Conservation (phyloP, 2,888 invertebrate species). For the Drosophila formosana region DNA sequence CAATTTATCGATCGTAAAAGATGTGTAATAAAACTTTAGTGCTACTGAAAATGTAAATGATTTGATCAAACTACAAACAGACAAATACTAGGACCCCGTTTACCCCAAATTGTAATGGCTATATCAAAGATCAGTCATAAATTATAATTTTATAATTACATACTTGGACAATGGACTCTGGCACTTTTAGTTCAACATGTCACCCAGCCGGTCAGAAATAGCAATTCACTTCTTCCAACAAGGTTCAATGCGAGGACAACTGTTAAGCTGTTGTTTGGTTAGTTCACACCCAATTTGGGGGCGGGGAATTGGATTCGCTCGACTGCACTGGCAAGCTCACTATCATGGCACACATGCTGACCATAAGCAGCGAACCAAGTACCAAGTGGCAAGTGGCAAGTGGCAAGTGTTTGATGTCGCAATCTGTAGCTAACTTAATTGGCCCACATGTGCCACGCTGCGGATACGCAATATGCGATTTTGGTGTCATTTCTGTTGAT, state of each 20-base stretch:
- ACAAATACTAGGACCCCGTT: neutral
- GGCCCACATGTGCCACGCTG: conserved; percentile 52
- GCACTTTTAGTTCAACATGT: conserved; percentile 2
- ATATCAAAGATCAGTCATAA: conserved; percentile 20
- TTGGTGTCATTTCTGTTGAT: conserved; percentile 55
- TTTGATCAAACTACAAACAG: neutral
- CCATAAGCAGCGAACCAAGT: conserved; percentile 30
- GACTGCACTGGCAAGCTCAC: conserved; percentile 77
- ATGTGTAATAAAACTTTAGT: neutral
- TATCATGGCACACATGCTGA: conserved; percentile 70
- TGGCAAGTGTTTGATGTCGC: conserved; percentile 44
- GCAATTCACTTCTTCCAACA: conserved; percentile 16
- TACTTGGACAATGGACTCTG: neutral
- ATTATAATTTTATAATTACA: conserved; percentile 5
- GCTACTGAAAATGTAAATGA: neutral
- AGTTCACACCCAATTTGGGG: conserved; percentile 20
- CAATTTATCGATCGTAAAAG: conserved; percentile 34
- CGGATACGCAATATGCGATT: conserved; percentile 43
- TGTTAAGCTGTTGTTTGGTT: neutral
- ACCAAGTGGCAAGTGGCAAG: conserved; percentile 11
- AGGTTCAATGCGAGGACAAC: conserved; percentile 38
- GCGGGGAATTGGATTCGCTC: conserved; percentile 31
- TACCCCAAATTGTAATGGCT: neutral
- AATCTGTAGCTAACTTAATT: conserved; percentile 54
- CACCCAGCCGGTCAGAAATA: neutral